phyloP scores from a whole-genome alignment of 2,797 vertebrate species.

The Gallirallus australis region DNA sequence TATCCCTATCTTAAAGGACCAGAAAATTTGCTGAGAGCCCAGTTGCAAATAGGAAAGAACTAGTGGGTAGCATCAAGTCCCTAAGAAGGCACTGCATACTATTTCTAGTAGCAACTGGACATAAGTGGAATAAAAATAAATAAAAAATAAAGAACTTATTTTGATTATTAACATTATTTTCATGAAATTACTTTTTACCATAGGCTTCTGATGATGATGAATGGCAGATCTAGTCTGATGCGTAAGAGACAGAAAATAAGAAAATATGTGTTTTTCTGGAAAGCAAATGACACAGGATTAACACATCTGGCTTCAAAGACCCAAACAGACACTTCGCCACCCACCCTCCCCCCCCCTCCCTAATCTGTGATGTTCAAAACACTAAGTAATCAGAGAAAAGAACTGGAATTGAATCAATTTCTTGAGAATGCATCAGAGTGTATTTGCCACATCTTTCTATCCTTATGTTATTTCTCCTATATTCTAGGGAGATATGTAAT shows the following conservation, averaged over 20 bases:
- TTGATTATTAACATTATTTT: background rate
- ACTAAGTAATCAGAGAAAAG: background rate
- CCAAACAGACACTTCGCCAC: background rate
- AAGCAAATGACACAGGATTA: background rate
- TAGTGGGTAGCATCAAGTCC: background rate
- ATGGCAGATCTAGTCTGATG: background rate
- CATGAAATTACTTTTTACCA: background rate
- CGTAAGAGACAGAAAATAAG: background rate
- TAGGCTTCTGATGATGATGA: background rate
- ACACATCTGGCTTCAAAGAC: background rate
- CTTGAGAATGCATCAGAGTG: background rate
- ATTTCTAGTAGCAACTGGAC: background rate
- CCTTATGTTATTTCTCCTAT: background rate
- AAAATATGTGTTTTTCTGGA: background rate
- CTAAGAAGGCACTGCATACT: background rate
- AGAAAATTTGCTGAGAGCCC: background rate
- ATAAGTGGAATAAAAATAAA: background rate
- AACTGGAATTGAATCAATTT: background rate
- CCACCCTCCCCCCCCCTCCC: too few species aligned
- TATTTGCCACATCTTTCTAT: background rate
- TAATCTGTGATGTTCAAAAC: background rate
- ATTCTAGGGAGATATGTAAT: background rate
- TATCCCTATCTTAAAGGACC: background rate
- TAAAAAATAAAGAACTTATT: background rate
- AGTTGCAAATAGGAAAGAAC: background rate